Evolutionary conservation across 2,113 vertebrate species (phyloP), one percentile per base, ranked within the genome.

Genomic region (Nannobrachium achirus): DNA sequence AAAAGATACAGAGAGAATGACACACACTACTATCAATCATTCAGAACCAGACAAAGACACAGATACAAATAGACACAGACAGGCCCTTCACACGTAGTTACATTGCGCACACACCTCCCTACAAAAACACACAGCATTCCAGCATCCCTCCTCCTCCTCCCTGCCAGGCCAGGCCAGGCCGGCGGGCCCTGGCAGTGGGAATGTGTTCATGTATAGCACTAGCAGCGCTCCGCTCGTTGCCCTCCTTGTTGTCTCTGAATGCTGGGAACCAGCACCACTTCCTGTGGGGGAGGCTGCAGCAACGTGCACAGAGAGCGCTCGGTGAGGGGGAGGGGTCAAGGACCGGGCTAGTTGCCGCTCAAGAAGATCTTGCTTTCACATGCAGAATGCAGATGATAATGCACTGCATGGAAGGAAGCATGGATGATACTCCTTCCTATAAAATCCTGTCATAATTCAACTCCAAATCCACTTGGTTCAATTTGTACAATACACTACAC

Each of bases 181-280:
- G 14, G 25, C 3, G 25, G 46, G 49, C 61, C 58, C 20, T 74
- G 77, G 63, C 71, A 68, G 39, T 57, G 71, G 63, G 60, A 86
- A 83, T 82, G 79, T 85, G 80, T 64, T 77, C 59, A 51, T 80
- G 68, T 63, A n/a, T n/a, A 42, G 69, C 78, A 73, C 25, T 33
- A 42, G 69, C 78, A 73, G 6, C 18, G 70, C 68, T 69, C 63
- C 40, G 56, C 63, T 72, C n/a, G 4, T 69, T 10, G 63, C 56
- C 56, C 46, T 20, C 11, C 62, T 56, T 40, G 8, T 79, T 75
- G 79, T 79, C 66, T 63, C 62, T 58, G 74, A 52, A 71, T 71
- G 56, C 75, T 91, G 77, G 83, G 84, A 82, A 85, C 62, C n/a
- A 33, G 25, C 10, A 6, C 15, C 69, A 63, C 80, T 89, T 87